Base-by-base conservation (phyloP, 2,113 vertebrate genomes). In the Oreocharis arfaki region DNA sequence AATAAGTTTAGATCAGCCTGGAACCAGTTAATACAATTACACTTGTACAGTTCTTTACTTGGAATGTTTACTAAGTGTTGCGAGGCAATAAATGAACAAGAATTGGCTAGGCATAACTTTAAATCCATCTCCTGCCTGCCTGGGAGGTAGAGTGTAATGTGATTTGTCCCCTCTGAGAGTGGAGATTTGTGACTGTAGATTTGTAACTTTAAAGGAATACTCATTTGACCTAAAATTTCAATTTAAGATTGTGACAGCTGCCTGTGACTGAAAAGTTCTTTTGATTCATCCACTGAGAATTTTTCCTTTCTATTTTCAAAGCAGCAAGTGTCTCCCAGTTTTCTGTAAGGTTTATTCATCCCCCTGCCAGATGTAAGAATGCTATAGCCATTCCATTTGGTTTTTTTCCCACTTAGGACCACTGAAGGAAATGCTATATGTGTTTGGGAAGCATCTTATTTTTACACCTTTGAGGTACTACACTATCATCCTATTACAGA, bases 1-100 rank as follows among this genome's bases (percentile, higher is more conserved):
- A 83, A 24, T 46, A 91, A 73, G 20, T 96, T 87, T 30, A 84
- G 41, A 89, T 95, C 63, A 93, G 47, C 35, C 56, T 84, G 80
- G 56, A 96, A 59, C 26, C 47, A 64, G 57, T 87, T 78, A 88
- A 87, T 87, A 78, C 33, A 91, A 83, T 94, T 89, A 86, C 22
- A 85, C 56, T 81, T 86, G 37, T 64, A 70, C 7, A 20, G 30
- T 95, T 71, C 67, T 93, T 97, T 96, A 60, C 24, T 41, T 67
- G 28, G 53, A 64, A 64, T 57, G 53, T 60, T 95, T 92, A 67
- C 47, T 93, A 76, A 97, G 81, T 83, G 52, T 91, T 26, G 7
- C 21, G 91, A 30, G 56, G 32, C 42, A 87, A 77, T 37, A 81
- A 95, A 92, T 79, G 89, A 95, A 85, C 22, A 89, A 63, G 52